Percentiles rank a stretch among this genome's conserved stretches.
These are phyloP conservation scores for Caenorhabditis zanzibari DNA, from an alignment of 2,888 invertebrate species.

Conservation along the genomic window DNA sequence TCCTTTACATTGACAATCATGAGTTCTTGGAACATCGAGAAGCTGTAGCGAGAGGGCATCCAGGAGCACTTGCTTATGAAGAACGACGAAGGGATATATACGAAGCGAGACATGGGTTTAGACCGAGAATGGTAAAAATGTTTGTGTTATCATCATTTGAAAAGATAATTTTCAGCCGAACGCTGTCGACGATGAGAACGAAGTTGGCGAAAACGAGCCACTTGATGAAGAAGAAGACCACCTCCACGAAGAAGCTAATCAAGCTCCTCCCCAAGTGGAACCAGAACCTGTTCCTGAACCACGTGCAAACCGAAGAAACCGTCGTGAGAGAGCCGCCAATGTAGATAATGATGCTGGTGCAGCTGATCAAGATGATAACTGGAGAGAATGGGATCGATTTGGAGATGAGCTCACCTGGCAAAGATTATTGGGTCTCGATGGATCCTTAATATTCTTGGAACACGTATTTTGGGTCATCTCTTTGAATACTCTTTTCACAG, in stretches of 20 bases:
- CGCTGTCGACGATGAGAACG: slow-evolving; percentile 45
- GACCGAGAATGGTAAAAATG: slow-evolving; percentile 11
- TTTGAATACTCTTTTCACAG: slow-evolving; percentile 95
- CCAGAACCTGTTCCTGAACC: slow-evolving; percentile 57
- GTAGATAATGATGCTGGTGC: slow-evolving; percentile 19
- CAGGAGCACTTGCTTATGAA: slow-evolving; percentile 18
- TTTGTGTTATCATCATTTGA: neutral
- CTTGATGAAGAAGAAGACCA: neutral
- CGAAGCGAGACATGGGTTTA: slow-evolving; percentile 39
- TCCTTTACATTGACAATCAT: slow-evolving; percentile 29
- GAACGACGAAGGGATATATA: slow-evolving; percentile 30
- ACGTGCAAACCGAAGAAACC: slow-evolving; percentile 62
- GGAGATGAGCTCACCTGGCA: slow-evolving; percentile 98
- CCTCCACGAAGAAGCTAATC: slow-evolving; percentile 3
- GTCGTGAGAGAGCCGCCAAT: slow-evolving; percentile 25
- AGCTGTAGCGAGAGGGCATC: slow-evolving; percentile 23
- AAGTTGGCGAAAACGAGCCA: slow-evolving; percentile 39
- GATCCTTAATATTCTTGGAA: slow-evolving; percentile 96
- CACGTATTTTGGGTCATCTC: slow-evolving; percentile 99
- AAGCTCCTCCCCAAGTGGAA: slow-evolving; percentile 31
- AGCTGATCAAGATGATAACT: slow-evolving; percentile 79
- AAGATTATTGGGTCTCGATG: slow-evolving; percentile 89
- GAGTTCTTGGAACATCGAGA: slow-evolving; percentile 40
- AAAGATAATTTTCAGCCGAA: slow-evolving; percentile 24
- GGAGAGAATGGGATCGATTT: slow-evolving; percentile 84